These are phyloP conservation scores for Herpetotheres cachinnans DNA, from an alignment of 2,113 vertebrate genomes.

Conservation along the genomic window DNA sequence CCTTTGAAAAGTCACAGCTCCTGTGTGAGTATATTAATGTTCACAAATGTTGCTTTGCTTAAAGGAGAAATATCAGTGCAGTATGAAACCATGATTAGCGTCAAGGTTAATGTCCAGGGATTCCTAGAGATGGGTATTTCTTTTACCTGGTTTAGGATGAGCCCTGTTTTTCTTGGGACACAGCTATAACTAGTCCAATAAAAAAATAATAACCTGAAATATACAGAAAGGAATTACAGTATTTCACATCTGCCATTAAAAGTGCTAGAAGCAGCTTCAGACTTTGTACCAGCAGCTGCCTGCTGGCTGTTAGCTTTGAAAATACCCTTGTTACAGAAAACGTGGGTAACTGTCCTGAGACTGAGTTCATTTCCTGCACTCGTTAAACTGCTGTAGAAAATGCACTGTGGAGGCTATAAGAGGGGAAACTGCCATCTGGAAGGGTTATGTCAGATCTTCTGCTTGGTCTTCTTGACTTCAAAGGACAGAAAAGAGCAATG, in stretches of 20 bases:
- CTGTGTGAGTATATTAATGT: rapidly evolving
- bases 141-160: neutral
- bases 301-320: neutral
- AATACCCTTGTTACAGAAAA: neutral
- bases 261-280: neutral
- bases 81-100: neutral
- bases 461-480: neutral
- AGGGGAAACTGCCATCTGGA: neutral
- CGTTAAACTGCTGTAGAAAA: neutral
- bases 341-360: neutral
- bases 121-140: neutral
- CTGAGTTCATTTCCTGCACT: neutral
- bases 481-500: neutral
- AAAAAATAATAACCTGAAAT: neutral
- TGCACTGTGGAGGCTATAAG: neutral
- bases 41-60: neutral
- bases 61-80: neutral
- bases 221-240: neutral
- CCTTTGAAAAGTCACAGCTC: neutral
- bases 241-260: neutral
- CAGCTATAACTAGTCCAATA: neutral
- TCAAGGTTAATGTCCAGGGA: neutral
- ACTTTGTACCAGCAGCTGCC: neutral
- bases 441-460: neutral
- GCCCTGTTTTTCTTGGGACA: neutral